A percentile compares a stretch with the other conserved stretches of the same genome.
phyloP scores from a whole-genome alignment of 2,888 invertebrate species.

The Zaprionus lineosus region DNA sequence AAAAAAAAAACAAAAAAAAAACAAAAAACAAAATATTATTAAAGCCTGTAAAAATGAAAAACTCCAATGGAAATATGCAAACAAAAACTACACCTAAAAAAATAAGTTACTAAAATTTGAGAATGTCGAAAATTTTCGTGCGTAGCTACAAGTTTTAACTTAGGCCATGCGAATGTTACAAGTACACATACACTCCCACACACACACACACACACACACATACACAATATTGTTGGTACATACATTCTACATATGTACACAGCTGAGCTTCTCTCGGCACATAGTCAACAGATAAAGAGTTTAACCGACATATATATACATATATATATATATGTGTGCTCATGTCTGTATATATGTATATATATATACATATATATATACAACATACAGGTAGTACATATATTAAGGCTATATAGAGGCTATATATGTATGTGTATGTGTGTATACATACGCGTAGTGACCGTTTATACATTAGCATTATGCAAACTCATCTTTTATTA shows the following conservation, averaged over 20 bases:
- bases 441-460: constrained; percentile 53
- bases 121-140: too few relatives aligned
- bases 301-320: constrained; percentile 13
- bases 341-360: constrained; percentile 32
- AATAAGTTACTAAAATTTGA: constrained; percentile 27
- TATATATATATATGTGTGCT: constrained; percentile 11
- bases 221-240: constrained; percentile 58
- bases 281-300: constrained; percentile 32
- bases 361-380: too few relatives aligned
- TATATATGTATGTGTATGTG: constrained; percentile 37
- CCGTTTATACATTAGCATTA: constrained; percentile 66
- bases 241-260: constrained; percentile 77
- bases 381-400: too few relatives aligned
- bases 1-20: constrained; percentile 12
- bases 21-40: too few relatives aligned
- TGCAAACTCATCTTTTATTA: constrained; percentile 53
- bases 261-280: constrained; percentile 31
- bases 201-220: constrained; percentile 15
- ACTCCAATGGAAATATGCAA: constrained; percentile 58
- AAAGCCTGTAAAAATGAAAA: too few relatives aligned
- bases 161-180: constrained; percentile 21
- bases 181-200: constrained; percentile 14
- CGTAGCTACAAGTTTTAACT: constrained; percentile 41
- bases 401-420: constrained; percentile 44
- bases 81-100: constrained; percentile 18